Conservation (phyloP, 2,888 invertebrate species). For the Heliconius sara region DNA sequence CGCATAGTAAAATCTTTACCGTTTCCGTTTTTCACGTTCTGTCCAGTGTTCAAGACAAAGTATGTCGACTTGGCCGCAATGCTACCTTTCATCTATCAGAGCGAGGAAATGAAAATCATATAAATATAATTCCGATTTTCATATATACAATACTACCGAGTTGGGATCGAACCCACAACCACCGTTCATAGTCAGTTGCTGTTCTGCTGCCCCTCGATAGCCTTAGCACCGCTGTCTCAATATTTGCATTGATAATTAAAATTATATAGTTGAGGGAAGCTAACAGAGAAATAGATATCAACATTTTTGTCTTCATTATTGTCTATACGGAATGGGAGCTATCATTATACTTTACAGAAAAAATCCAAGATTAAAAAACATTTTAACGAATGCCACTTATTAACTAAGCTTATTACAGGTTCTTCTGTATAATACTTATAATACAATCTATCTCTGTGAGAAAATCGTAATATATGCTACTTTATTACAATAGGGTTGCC, state of each 20-base stretch:
- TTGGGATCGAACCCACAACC: too few species aligned
- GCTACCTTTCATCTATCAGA: too few species aligned
- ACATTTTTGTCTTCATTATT: constrained; percentile 10
- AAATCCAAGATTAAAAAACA: constrained; percentile 37
- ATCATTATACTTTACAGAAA: constrained; percentile 13
- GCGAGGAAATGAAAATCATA: too few species aligned
- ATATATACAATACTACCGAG: too few species aligned
- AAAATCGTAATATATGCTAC: constrained; percentile 39
- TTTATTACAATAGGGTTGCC: constrained; percentile 5
- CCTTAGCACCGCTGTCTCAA: not conserved
- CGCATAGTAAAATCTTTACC: too few species aligned
- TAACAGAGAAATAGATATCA: not conserved
- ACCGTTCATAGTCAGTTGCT: not conserved
- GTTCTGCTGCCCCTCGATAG: not conserved
- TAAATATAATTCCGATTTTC: too few species aligned
- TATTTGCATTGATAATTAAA: not conserved
- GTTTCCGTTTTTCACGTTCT: too few species aligned
- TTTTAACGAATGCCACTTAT: constrained; percentile 43
- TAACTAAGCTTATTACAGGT: constrained; percentile 32
- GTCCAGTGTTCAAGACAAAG: too few species aligned
- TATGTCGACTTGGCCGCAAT: too few species aligned
- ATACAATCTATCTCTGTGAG: constrained; percentile 43
- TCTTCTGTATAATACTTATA: constrained; percentile 25
- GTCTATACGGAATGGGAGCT: not conserved
- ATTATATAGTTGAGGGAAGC: not conserved